Conservation (phyloP, 92 coral and sea anemone genomes). For the Diadumene lineata region DNA sequence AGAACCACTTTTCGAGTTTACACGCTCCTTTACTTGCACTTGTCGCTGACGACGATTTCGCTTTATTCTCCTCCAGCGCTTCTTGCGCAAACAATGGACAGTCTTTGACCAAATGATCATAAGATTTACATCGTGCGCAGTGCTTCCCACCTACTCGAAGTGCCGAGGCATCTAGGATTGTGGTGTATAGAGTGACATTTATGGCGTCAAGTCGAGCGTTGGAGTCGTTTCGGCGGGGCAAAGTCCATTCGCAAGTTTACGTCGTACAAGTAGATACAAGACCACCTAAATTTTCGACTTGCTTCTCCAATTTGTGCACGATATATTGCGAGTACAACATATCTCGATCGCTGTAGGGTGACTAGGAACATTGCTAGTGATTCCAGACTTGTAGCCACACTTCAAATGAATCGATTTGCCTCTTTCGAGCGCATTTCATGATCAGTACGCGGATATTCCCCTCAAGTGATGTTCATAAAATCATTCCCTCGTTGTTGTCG, state of each 20-base stretch:
- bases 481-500: too few species aligned
- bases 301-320: constrained; percentile 1
- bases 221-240: neutral
- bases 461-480: too few species aligned
- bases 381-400: constrained; percentile 25
- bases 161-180: constrained; percentile 29
- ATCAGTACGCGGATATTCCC: too few species aligned
- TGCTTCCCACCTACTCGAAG: neutral
- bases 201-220: neutral
- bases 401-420: constrained; percentile 8
- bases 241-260: neutral
- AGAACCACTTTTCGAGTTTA: constrained; percentile 28
- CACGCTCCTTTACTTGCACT: constrained; percentile 1
- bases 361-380: constrained; percentile 6
- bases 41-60: neutral
- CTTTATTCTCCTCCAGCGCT: constrained; percentile 8
- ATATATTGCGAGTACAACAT: constrained; percentile 2
- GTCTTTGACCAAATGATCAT: constrained; percentile 14
- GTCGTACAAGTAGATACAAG: constrained; percentile 16
- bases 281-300: constrained; percentile 16
- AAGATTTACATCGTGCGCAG: constrained; percentile 14
- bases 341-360: neutral
- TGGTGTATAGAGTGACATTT: constrained; percentile 16
- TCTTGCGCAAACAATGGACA: constrained; percentile 25
- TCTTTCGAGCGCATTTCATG: neutral